Evolutionary conservation across 2,797 vertebrate species (phyloP), one percentile per base, ranked within the genome.

Genomic region (Ptychobarbus kaznakovi): DNA sequence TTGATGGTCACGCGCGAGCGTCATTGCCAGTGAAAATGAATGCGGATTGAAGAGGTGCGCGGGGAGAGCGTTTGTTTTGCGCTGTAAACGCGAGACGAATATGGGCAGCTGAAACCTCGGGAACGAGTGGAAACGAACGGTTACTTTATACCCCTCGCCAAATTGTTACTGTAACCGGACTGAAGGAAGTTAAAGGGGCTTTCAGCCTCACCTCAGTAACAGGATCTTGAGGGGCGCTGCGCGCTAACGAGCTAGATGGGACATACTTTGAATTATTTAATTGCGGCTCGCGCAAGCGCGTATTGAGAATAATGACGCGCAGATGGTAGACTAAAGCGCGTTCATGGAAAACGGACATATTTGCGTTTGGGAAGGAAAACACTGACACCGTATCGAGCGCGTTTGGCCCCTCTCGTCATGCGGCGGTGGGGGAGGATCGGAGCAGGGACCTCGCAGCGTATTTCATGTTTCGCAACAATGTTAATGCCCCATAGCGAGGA

Each of bases 371-470:
- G 76, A 88, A 73, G 88, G 53, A 49, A 49, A 58, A 66, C 66
- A 80, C 44, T 87, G 87, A 88, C 84, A 80, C 38, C 58, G 87
- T 85, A 51, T 81, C 86, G 88, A 84, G 61, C 76, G 80, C 82
- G 86, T 68, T 84, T 90, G 88, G 89, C 89, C 89, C 89, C 83
- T 88, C 91, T 90, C 92, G 94, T 94, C 93, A 92, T 93, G 93
- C 91, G 92, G 92, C 80, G 92, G 91, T 89, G 91, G 91, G 92
- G 93, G 92, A 91, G 90, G 90, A 88, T 89, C 87, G 90, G 92
- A 90, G 91, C 83, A 89, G 82, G 79, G 90, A 89, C 91, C 91
- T 88, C 80, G 85, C 92, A 80, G 78, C 63, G 83, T 85, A 90
- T 90, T 87, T 86, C 86, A 85, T 87, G 82, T 90, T 89, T 88